Base-by-base conservation (phyloP, 2,797 vertebrate species). In the Lutjanus argentimaculatus region DNA sequence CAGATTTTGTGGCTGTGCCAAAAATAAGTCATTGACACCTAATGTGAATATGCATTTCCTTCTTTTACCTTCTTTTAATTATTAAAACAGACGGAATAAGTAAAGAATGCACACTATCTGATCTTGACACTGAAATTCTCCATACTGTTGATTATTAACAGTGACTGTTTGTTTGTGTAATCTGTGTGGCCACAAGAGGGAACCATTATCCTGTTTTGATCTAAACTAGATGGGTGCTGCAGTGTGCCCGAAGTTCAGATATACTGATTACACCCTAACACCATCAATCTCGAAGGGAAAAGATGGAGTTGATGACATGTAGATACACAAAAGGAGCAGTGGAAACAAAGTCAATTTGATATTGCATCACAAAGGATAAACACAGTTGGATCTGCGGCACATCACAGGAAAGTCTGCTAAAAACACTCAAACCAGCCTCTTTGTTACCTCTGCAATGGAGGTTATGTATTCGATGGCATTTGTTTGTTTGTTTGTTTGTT, bases 171-270 rank as follows among this genome's bases (percentile, higher is more conserved):
- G 51, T 62, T 46, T 15, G 11, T 62, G n/a, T 79, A 45, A 70
- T 65, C 0, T 9, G 2, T 51, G 21, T 58, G 55, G 51, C 73
- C 85, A 89, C 68, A 49, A 84, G 84, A 46, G 61, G 78, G 82
- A 70, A 46, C 17, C 45, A 62, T 52, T 72, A 63, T 61, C 69
- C 40, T 46, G 52, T 22, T 61, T 65, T 63, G 46, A 57, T 9
- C 30, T 21, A 9, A 62, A n/a, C 3, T 15, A n/a, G 3, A 53
- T 55, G 15, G 30, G 11, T 21, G 30, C 30, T 57, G 17, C 22
- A 22, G 9, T 55, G 21, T 61, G 51, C 30, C 5, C 11, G 1
- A 16, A 52, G 48, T 69, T 9, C 8, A 52, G 3, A 10, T 12
- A 19, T 21, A 45, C 43, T 22, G 6, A 57, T 53, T 8, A 67